Evolutionary conservation across 2,113 vertebrate genomes (phyloP).

Genomic region (Oostethus manadensis): DNA sequence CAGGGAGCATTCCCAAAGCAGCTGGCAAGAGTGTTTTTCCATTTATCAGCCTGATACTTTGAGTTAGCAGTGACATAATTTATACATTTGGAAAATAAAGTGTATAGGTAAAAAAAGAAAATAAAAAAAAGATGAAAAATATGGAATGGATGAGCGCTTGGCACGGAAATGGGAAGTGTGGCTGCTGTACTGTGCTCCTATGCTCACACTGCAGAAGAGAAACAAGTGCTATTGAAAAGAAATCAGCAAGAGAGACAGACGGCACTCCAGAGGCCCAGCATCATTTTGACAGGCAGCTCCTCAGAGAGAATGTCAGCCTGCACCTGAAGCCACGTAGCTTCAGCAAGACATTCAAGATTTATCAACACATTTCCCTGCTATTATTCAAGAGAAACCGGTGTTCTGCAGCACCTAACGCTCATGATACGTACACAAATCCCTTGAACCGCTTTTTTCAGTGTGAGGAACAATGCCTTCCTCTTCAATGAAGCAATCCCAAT

Average conservation of each 20-base stretch:
- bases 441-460: constrained; percentile 38
- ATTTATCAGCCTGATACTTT: constrained; percentile 49
- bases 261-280: constrained; percentile 30
- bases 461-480: constrained; percentile 30
- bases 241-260: constrained; percentile 31
- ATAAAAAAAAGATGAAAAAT: neutral
- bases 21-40: constrained; percentile 33
- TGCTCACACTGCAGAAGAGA: constrained; percentile 18
- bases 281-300: constrained; percentile 59
- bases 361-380: constrained; percentile 55
- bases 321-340: constrained; percentile 60
- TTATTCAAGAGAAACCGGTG: constrained; percentile 56
- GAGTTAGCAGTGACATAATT: constrained; percentile 44
- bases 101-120: constrained; percentile 52
- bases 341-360: constrained; percentile 57
- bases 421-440: constrained; percentile 57
- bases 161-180: constrained; percentile 16
- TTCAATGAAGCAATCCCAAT: constrained; percentile 46
- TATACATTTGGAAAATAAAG: constrained; percentile 51
- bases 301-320: constrained; percentile 62
- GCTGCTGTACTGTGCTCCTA: constrained; percentile 10
- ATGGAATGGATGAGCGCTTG: constrained; percentile 24
- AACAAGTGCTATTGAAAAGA: constrained; percentile 33
- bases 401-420: constrained; percentile 37
- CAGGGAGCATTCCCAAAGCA: constrained; percentile 24